Base-by-base conservation (phyloP, 1,140 invertebrate genomes). In the Matsumurasca onukii region DNA sequence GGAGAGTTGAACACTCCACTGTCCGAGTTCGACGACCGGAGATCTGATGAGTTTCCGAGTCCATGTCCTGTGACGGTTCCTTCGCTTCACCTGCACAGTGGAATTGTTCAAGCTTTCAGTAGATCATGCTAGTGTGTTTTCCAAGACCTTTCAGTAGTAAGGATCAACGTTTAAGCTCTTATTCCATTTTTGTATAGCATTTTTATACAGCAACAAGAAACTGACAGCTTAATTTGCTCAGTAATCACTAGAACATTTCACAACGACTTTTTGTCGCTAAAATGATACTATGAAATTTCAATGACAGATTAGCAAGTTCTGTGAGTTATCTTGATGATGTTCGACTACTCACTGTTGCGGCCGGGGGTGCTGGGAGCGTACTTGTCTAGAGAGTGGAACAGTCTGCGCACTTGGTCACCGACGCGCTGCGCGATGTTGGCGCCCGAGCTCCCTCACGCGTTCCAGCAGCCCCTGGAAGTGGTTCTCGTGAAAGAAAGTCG, bases 401-500 rank as follows among this genome's bases (percentile, higher is more conserved):
- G 71, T 66, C 84, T 77, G 17, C 78, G 82, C 25, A 86, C 82
- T 71, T 86, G 86, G 73, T 87, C 84, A 0, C 83, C 83, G 74
- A 87, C 84, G 66, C 82, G 81, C 71, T 86, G 83, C 2, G 80
- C 80, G 0, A 80, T 80, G 68, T 81, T 83, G 3, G 57, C 84
- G 78, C 0, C 83, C 82, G 48, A 80, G 76, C 72, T 83, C 83
- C 61, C 83, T 75, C 1, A 87, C 83, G 61, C 84, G 80, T 70
- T 87, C 86, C 29, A 88, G 76, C n/a, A 88, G 76, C 27, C 84
- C 86, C 75, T 86, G 86, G 74, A 91, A 90, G 76, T 91, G 87
- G 71, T 87, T 86, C 73, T 91, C 91, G 71, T 92, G 89, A 76
- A 95, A 95, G 80, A 93, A 94, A 0, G 88, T 87, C 0, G 93